Evolutionary conservation across 2,888 invertebrate genomes (phyloP), one percentile per base, ranked within the genome.

Genomic region (Xestia xanthographa): DNA sequence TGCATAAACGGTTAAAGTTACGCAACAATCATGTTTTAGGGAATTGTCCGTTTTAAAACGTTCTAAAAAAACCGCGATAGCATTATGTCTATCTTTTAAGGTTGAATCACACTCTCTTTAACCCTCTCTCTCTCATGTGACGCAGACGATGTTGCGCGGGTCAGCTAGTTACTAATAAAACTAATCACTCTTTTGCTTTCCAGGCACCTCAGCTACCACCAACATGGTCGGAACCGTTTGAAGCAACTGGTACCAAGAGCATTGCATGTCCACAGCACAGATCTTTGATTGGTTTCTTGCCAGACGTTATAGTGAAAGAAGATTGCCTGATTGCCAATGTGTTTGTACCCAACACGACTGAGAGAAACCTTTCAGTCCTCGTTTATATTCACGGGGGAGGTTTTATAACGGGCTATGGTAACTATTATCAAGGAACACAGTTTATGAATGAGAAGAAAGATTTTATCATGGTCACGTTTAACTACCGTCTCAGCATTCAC

Each of bases 361-460:
- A 87, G 26, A 87, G 60, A 0, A 89, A 91, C 29, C 80, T 92
- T 6, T 87, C 91, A 9, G 92, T 92, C 12, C 20, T 91, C 0
- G 89, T 92, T 0, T 81, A 83, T 58, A 76, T 91, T 14, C 92
- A 92, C 26, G 92, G 91, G 8, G 92, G 92, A 29, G 90, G 88
- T 0, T 62, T 38, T 29, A 2, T 43, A 38, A 0, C 8, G 6
- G 74, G 71, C 4, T 74, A 20, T 34, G 71, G 74, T n/a, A n/a
- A 67, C 6, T 0, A 0, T 0, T 20, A 8, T 43, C 29, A 29
- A 72, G 69, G n/a, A 45, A 68, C 69, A 34, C 12, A 67, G 5
- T 43, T 67, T 6, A 56, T 67, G 4, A 56, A n/a, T 20, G 14
- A 70, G 20, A 63, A 14, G 6, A 66, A 72, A 53, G 72, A 72